Percentiles rank a stretch among this genome's conserved stretches.
phyloP scores from a whole-genome alignment of 2,113 vertebrate species.

The Lasiurus cinereus region DNA sequence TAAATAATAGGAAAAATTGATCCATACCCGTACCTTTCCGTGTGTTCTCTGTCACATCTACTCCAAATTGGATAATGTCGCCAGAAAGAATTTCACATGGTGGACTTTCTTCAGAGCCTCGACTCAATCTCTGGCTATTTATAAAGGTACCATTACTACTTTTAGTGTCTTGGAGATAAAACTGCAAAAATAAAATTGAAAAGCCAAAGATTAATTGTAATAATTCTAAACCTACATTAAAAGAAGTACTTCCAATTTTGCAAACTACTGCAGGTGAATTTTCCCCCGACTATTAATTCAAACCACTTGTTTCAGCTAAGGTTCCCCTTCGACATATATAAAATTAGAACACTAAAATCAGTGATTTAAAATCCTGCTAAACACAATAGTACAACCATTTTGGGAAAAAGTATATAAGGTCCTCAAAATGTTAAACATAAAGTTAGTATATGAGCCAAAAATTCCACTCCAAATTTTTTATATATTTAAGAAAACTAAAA shows the following conservation, averaged over 20 bases:
- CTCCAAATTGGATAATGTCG: constrained; percentile 99
- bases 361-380: constrained; percentile 32
- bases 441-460: neutral
- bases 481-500: constrained; percentile 35
- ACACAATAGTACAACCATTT: neutral
- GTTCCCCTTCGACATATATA: neutral
- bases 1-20: constrained; percentile 70
- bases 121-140: constrained; percentile 99
- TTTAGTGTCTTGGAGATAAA: constrained; percentile 99
- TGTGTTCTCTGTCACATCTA: constrained; percentile 99
- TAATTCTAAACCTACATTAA: constrained; percentile 41
- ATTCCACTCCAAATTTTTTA: neutral
- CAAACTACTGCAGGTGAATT: neutral
- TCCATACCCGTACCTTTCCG: constrained; percentile 95
- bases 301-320: constrained; percentile 50
- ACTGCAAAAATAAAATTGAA: constrained; percentile 88
- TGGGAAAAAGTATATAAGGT: constrained; percentile 13
- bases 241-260: constrained; percentile 10
- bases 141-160: constrained; percentile 99
- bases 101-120: constrained; percentile 98
- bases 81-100: constrained; percentile 99
- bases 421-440: constrained; percentile 62
- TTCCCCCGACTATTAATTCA: constrained; percentile 1
- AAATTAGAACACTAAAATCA: constrained; percentile 17
- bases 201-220: constrained; percentile 54